A percentile compares a stretch with the other conserved stretches of the same genome.
These are phyloP conservation scores for Halcyon smyrnensis DNA, from an alignment of 2,797 vertebrate species.

Conservation along the genomic window DNA sequence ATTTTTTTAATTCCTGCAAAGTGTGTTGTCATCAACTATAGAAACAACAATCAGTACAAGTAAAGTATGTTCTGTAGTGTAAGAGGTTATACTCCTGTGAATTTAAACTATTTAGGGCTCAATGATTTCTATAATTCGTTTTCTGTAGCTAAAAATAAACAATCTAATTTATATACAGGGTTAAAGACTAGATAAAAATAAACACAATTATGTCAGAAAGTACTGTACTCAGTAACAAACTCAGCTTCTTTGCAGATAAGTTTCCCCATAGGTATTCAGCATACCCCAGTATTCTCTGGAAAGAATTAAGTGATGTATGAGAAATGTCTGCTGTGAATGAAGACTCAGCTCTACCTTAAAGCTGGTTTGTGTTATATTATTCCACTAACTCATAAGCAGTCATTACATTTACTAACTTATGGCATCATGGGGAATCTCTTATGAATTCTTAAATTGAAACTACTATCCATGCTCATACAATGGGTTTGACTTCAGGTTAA, in stretches of 20 bases:
- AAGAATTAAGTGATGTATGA: neutral
- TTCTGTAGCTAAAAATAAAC: neutral
- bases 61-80: neutral
- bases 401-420: neutral
- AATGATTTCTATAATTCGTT: neutral
- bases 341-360: neutral
- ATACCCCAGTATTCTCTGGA: neutral
- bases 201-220: neutral
- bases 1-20: neutral
- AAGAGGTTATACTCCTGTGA: neutral
- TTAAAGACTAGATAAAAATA: neutral
- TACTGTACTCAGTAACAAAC: neutral
- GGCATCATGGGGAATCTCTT: neutral
- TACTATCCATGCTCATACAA: neutral
- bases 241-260: neutral
- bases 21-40: neutral
- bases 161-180: neutral
- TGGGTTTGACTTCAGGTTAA: no score
- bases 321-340: neutral
- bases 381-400: neutral
- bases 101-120: neutral
- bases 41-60: neutral
- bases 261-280: neutral
- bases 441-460: neutral
- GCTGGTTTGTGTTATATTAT: neutral